Conservation (phyloP, 2,113 vertebrate genomes). For the Trachemys scripta region DNA sequence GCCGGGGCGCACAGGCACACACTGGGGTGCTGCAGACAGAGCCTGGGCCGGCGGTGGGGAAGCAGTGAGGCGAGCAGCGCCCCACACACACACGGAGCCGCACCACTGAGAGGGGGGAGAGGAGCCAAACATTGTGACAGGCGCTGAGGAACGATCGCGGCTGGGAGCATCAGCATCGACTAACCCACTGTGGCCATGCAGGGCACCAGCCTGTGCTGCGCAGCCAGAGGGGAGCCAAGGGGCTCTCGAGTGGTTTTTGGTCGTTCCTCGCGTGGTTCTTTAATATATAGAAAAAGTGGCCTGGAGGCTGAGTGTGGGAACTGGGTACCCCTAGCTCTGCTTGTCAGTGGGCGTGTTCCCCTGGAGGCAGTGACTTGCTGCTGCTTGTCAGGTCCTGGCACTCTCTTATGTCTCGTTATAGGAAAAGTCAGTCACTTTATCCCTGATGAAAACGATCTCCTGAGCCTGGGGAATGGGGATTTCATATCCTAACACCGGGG, state of each 20-base stretch:
- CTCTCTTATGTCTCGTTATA: neutral
- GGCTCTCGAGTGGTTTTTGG: neutral
- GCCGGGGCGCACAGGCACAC: neutral
- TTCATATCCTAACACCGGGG: neutral
- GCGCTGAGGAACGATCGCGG: neutral
- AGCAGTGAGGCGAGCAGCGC: neutral
- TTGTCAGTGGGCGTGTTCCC: neutral
- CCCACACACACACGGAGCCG: neutral
- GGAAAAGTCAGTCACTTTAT: constrained; percentile 38
- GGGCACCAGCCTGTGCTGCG: neutral
- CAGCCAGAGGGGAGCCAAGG: neutral
- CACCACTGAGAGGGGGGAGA: neutral
- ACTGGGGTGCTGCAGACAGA: neutral
- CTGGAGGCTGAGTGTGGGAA: neutral
- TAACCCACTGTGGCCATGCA: neutral
- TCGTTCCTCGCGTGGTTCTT: neutral
- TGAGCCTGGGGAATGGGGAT: neutral
- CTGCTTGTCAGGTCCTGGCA: neutral
- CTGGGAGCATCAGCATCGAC: neutral
- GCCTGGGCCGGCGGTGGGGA: neutral
- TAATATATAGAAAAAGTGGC: neutral
- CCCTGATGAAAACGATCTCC: neutral
- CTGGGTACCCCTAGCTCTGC: neutral
- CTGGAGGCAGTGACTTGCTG: neutral
- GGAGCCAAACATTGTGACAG: neutral